A percentile compares a stretch with the other conserved stretches of the same genome.
These are phyloP conservation scores for Spongilla lacustris DNA, from an alignment of 37 sponge, comb jelly and placozoan genomes.

Conservation along the genomic window DNA sequence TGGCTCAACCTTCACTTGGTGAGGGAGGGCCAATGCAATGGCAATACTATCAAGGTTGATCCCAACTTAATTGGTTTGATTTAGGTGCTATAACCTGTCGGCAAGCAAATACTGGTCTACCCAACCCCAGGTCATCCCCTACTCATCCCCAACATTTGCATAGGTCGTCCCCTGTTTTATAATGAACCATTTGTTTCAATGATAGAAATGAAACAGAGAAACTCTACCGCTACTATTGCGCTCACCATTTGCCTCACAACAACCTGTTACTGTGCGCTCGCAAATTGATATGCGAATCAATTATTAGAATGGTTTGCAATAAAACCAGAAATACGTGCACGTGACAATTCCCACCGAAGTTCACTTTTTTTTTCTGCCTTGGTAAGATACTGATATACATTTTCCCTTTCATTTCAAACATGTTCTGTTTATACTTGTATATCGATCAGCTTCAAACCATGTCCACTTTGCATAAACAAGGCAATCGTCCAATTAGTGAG, in stretches of 20 bases:
- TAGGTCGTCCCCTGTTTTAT: too few species aligned
- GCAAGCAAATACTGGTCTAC: too few species aligned
- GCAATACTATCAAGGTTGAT: too few species aligned
- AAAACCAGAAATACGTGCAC: background rate
- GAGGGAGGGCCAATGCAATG: too few species aligned
- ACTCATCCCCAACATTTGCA: too few species aligned
- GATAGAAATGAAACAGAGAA: background rate
- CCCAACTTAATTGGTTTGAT: too few species aligned
- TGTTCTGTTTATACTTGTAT: background rate
- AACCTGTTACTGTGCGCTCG: background rate
- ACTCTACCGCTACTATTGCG: conserved; percentile 7
- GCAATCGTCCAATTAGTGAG: background rate
- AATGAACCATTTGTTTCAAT: too few species aligned
- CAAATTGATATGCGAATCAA: background rate
- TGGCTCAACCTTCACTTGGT: too few species aligned
- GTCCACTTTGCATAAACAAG: background rate
- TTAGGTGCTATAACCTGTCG: too few species aligned
- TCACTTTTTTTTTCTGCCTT: background rate
- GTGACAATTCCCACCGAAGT: too few species aligned
- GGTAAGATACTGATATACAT: background rate
- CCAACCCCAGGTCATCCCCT: too few species aligned
- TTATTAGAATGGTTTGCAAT: background rate
- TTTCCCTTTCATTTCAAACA: background rate
- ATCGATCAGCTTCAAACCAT: background rate
- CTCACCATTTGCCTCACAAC: background rate